Evolutionary conservation across 2,113 vertebrate genomes (phyloP).

Genomic region (Erpornis zantholeuca): DNA sequence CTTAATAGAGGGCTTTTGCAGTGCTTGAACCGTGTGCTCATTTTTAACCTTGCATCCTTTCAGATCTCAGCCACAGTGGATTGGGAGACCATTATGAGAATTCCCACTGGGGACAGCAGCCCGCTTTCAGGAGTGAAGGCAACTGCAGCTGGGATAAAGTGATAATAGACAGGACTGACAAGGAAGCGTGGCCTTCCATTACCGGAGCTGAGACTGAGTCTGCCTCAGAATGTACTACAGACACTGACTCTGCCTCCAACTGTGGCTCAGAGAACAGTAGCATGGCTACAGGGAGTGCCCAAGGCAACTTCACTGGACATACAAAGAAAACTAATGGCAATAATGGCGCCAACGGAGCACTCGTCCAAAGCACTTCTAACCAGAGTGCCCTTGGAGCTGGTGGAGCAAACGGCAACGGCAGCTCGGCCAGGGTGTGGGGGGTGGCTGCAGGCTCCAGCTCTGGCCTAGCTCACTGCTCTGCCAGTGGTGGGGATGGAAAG

Average conservation of each 20-base stretch:
- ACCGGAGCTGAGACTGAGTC: constrained; percentile 82
- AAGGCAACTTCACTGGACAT: constrained; percentile 90
- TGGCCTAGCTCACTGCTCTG: constrained; percentile 84
- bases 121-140: constrained; percentile 82
- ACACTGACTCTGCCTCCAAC: constrained; percentile 83
- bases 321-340: constrained; percentile 86
- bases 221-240: constrained; percentile 89
- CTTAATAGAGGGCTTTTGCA: not conserved
- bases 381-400: constrained; percentile 80
- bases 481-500: constrained; percentile 85
- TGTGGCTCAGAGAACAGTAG: constrained; percentile 85
- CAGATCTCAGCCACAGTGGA: constrained; percentile 86
- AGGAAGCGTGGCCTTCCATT: constrained; percentile 90
- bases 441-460: constrained; percentile 83
- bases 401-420: constrained; percentile 66
- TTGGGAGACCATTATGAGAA: constrained; percentile 90
- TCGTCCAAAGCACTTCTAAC: constrained; percentile 79
- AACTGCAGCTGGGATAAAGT: constrained; percentile 90
- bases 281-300: constrained; percentile 95
- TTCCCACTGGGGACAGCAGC: constrained; percentile 86
- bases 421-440: constrained; percentile 77
- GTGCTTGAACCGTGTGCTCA: constrained; percentile 19
- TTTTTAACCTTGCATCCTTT: constrained; percentile 58
- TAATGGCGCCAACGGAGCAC: constrained; percentile 77
- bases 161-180: constrained; percentile 85